phyloP scores from a whole-genome alignment of 1,140 invertebrate species.

The Drosophila ercepeae region DNA sequence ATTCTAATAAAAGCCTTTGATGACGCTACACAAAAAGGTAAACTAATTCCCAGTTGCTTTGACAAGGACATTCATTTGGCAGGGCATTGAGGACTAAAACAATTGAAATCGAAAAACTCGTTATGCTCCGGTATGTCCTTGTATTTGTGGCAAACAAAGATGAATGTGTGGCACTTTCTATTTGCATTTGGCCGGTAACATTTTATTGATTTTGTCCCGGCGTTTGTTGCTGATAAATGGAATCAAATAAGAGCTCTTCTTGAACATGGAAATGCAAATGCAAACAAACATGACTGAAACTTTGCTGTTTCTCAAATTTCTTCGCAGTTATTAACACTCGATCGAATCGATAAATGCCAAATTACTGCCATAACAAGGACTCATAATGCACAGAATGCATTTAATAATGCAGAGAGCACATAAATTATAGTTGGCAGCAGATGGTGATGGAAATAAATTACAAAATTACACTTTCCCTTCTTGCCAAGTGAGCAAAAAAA shows the following conservation, averaged over 20 bases:
- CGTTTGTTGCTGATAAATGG: constrained; percentile 31
- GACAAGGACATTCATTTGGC: constrained; percentile 30
- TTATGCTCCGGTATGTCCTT: constrained; percentile 44
- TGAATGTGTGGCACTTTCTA: constrained; percentile 49
- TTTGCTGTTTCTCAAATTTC: constrained; percentile 4
- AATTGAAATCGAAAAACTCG: constrained; percentile 48
- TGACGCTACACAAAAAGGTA: background rate
- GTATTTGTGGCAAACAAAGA: constrained; percentile 47
- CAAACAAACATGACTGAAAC: constrained; percentile 35
- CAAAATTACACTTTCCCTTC: constrained; percentile 38
- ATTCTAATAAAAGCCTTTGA: constrained; percentile 8
- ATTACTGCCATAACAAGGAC: constrained; percentile 37
- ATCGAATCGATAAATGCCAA: constrained; percentile 25
- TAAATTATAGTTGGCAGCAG: constrained; percentile 74
- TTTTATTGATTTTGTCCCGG: constrained; percentile 60
- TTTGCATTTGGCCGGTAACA: constrained; percentile 61
- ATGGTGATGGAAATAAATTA: constrained; percentile 68
- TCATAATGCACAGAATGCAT: constrained; percentile 39
- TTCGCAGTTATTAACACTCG: constrained; percentile 58
- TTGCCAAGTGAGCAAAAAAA: constrained; percentile 28
- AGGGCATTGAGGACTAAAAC: constrained; percentile 5
- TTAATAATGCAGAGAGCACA: constrained; percentile 36
- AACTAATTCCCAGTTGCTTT: constrained; percentile 37
- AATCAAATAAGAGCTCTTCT: constrained; percentile 16
- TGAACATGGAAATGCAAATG: constrained; percentile 5